Conservation (phyloP, 2,888 invertebrate species). For the Amphipyra berbera region DNA sequence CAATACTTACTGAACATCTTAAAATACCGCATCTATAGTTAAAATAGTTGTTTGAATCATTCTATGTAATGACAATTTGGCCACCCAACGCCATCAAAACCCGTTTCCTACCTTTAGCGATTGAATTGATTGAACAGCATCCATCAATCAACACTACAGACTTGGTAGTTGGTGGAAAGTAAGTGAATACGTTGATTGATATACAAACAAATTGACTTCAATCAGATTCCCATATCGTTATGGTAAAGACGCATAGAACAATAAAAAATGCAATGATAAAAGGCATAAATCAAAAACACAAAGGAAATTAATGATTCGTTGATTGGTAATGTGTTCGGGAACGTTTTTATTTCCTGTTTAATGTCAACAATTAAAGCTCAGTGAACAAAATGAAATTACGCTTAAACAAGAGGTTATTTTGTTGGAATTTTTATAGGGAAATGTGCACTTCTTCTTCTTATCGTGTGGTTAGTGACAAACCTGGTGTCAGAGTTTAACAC, state of each 20-base stretch:
- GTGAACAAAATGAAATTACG: not conserved
- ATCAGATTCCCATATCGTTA: not conserved
- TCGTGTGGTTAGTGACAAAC: no score
- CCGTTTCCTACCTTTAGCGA: conserved; percentile 1
- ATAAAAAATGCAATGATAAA: not conserved
- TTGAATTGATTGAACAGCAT: conserved; percentile 22
- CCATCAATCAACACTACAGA: conserved; percentile 28
- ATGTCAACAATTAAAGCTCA: not conserved
- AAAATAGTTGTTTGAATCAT: not conserved
- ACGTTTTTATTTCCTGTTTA: not conserved
- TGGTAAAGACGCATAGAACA: no score
- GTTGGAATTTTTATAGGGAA: not conserved
- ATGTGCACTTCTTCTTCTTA: no score
- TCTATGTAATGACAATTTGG: not conserved
- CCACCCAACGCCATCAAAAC: conserved; percentile 13
- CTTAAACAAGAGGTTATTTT: not conserved
- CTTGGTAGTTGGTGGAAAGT: conserved; percentile 8
- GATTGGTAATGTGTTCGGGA: not conserved
- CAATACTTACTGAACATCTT: no score
- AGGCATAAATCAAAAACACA: not conserved
- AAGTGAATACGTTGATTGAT: conserved; percentile 30
- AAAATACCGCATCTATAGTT: no score
- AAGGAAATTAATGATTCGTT: not conserved
- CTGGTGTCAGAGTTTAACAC: no score
- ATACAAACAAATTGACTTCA: not conserved